A percentile compares a stretch with the other conserved stretches of the same genome.
Conservation (phyloP, 2,113 vertebrate species). For the Syngnathus typhle region DNA sequence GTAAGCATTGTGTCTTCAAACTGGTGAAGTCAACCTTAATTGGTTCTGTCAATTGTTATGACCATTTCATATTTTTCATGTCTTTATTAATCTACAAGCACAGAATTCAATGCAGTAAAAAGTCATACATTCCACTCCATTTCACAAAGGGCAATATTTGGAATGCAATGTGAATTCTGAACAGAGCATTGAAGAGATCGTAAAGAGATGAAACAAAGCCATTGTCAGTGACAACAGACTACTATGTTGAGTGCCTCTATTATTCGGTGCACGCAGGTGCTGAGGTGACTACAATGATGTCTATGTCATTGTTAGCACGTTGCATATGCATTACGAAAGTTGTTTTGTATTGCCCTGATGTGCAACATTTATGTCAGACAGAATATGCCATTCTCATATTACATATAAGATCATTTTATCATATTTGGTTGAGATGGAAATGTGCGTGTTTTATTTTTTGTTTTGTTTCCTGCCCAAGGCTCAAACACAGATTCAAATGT, state of each 20-base stretch:
- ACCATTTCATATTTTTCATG: conserved; percentile 35
- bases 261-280: conserved; percentile 46
- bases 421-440: conserved; percentile 65
- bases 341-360: conserved; percentile 37
- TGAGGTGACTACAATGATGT: conserved; percentile 41
- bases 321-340: conserved; percentile 11
- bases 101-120: conserved; percentile 40
- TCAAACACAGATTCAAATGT: neutral
- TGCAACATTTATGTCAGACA: conserved; percentile 50
- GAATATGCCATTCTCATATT: conserved; percentile 38
- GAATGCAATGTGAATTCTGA: conserved; percentile 55
- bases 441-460: conserved; percentile 1
- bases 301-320: conserved; percentile 36
- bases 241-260: conserved; percentile 52
- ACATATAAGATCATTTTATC: conserved; percentile 59
- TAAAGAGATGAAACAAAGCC: conserved; percentile 57
- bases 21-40: conserved; percentile 19
- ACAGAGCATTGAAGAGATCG: conserved; percentile 33
- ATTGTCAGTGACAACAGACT: conserved; percentile 59
- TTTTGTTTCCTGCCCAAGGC: neutral
- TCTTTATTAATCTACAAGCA: conserved; percentile 39
- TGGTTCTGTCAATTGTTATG: neutral
- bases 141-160: conserved; percentile 65
- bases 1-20: conserved; percentile 16
- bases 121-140: conserved; percentile 65